Evolutionary conservation across 2,113 vertebrate genomes (phyloP).

Genomic region (Holacanthus passer): DNA sequence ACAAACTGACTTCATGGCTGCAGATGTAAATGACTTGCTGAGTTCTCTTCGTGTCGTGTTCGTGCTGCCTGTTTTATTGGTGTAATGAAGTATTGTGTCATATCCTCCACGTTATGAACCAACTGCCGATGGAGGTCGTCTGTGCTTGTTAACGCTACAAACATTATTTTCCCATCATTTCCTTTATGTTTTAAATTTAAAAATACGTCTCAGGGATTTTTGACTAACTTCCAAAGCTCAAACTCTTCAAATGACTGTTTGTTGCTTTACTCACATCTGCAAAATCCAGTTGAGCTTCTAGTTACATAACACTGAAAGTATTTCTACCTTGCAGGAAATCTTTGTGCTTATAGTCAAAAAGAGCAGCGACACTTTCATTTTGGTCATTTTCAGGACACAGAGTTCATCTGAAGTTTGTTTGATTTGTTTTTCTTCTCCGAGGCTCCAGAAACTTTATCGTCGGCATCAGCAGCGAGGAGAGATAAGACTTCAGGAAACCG

Average conservation of each 20-base stretch:
- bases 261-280: neutral
- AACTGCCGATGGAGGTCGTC: too few relatives aligned
- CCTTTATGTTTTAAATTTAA: neutral
- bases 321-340: neutral
- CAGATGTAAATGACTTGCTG: neutral
- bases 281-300: neutral
- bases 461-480: neutral
- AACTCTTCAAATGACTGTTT: neutral
- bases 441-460: constrained; percentile 18
- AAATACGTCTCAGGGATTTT: too few relatives aligned
- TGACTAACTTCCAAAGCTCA: too few relatives aligned
- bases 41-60: neutral
- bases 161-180: neutral
- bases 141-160: too few relatives aligned
- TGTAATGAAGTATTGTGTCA: constrained; percentile 2
- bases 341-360: too few relatives aligned
- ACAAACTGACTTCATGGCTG: neutral
- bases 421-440: neutral
- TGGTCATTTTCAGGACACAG: neutral
- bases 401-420: constrained; percentile 16
- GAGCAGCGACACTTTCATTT: neutral
- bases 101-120: neutral
- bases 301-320: neutral
- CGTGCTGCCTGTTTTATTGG: neutral
- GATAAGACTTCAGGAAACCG: neutral